Evolutionary conservation across 2,888 invertebrate species (phyloP).

Genomic region (Drosophila incognita): DNA sequence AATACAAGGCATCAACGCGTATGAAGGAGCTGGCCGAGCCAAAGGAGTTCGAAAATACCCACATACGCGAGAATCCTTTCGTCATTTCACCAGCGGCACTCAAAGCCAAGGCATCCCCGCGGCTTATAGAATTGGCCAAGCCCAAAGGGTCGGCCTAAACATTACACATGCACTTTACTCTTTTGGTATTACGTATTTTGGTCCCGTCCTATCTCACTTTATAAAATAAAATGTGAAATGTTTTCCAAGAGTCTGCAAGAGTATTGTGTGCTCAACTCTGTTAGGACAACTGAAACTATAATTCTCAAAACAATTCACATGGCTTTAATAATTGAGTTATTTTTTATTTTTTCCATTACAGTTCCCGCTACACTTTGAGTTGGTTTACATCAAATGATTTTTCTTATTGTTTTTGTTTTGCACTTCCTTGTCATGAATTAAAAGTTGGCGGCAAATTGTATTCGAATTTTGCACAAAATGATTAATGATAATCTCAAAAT

Average conservation of each 20-base stretch:
- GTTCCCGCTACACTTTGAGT: conserved; percentile 42
- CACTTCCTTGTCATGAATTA: conserved; percentile 28
- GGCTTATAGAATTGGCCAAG: conserved; percentile 85
- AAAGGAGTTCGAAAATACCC: conserved; percentile 83
- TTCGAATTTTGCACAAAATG: conserved; percentile 37
- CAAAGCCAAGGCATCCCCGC: conserved; percentile 85
- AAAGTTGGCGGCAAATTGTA: conserved; percentile 27
- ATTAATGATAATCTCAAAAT: conserved; percentile 49
- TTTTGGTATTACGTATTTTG: conserved; percentile 27
- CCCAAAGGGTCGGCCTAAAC: conserved; percentile 78
- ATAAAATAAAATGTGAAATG: conserved; percentile 26
- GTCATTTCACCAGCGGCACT: conserved; percentile 86
- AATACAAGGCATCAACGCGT: conserved; percentile 85
- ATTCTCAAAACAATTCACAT: conserved; percentile 1
- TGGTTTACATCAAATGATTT: conserved; percentile 25
- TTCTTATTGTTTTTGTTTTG: conserved; percentile 34
- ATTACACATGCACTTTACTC: background rate
- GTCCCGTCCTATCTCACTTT: conserved; percentile 7
- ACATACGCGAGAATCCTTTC: conserved; percentile 85
- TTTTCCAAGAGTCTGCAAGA: conserved; percentile 5
- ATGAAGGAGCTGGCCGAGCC: conserved; percentile 86
- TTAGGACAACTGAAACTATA: background rate
- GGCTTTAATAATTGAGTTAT: conserved; percentile 30
- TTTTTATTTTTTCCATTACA: conserved; percentile 26
- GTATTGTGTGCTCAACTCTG: background rate